Conservation (phyloP, 1,140 invertebrate species). For the Bombus impatiens region DNA sequence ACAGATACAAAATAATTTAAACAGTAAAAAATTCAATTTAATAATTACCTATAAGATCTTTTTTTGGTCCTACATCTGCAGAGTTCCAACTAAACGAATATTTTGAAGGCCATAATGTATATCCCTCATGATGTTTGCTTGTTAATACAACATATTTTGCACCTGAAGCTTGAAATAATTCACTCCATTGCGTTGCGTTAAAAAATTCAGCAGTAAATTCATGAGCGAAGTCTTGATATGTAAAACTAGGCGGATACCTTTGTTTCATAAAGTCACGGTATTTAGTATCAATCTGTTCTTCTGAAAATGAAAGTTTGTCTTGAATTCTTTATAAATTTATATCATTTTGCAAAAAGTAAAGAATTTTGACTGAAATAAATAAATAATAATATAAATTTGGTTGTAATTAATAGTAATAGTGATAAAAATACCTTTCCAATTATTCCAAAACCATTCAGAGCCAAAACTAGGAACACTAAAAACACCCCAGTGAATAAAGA, state of each 20-base stretch:
- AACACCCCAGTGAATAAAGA: constrained; percentile 97
- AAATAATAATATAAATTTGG: background rate
- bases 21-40: background rate
- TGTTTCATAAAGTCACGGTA: constrained; percentile 87
- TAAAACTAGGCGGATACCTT: constrained; percentile 90
- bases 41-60: constrained; percentile 88
- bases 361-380: background rate
- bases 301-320: constrained; percentile 50
- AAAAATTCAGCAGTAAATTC: constrained; percentile 93
- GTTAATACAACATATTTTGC: constrained; percentile 95
- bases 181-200: constrained; percentile 89
- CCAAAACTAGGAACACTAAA: constrained; percentile 93
- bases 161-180: constrained; percentile 88
- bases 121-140: constrained; percentile 97
- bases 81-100: constrained; percentile 96
- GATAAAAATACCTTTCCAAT: constrained; percentile 85
- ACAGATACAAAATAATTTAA: constrained; percentile 21
- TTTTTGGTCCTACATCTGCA: constrained; percentile 91
- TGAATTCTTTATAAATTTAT: background rate
- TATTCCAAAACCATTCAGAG: constrained; percentile 94
- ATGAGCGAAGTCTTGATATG: constrained; percentile 93
- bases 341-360: background rate
- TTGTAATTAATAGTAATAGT: constrained; percentile 1
- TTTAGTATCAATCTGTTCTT: constrained; percentile 62
- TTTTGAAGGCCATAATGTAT: constrained; percentile 93